Percentiles rank a stretch among this genome's conserved stretches.
These are phyloP conservation scores for Phycodurus eques DNA, from an alignment of 2,113 vertebrate genomes.

Conservation along the genomic window DNA sequence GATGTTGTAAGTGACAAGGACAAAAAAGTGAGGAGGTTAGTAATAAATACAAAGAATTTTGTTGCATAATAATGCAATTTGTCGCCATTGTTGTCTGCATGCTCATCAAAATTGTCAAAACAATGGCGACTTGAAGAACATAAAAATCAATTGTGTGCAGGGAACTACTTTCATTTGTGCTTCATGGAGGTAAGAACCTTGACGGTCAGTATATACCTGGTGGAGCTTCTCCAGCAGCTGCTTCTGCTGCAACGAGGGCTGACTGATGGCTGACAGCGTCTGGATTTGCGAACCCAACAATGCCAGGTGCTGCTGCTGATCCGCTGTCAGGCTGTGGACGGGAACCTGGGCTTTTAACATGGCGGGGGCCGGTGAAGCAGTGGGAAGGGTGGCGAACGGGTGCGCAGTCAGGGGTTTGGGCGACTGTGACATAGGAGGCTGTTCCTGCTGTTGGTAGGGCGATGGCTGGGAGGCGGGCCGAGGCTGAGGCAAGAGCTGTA, in stretches of 20 bases:
- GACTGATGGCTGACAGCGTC: conserved; percentile 73
- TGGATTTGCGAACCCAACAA: conserved; percentile 80
- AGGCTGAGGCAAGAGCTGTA: conserved; percentile 62
- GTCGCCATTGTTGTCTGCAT: no score
- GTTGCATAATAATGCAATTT: no score
- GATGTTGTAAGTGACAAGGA: no score
- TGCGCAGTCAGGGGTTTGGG: conserved; percentile 68
- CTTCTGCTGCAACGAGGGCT: conserved; percentile 79
- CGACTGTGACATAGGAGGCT: conserved; percentile 68
- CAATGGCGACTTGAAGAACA: no score
- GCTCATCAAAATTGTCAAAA: no score
- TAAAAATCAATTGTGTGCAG: no score
- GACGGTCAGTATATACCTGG: conserved; percentile 72
- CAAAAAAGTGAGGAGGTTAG: no score
- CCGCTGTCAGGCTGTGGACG: conserved; percentile 71
- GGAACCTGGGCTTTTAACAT: conserved; percentile 73
- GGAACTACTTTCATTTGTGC: no score
- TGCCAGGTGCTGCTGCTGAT: conserved; percentile 84
- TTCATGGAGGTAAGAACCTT: background rate
- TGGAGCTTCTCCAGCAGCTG: conserved; percentile 85
- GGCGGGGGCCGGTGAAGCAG: conserved; percentile 36
- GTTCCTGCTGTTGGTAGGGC: conserved; percentile 62
- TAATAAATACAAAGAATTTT: no score
- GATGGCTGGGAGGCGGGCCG: conserved; percentile 60
- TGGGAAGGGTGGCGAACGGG: conserved; percentile 70